Conservation (phyloP, 2,797 vertebrate species). For the Gephyroberyx darwinii region DNA sequence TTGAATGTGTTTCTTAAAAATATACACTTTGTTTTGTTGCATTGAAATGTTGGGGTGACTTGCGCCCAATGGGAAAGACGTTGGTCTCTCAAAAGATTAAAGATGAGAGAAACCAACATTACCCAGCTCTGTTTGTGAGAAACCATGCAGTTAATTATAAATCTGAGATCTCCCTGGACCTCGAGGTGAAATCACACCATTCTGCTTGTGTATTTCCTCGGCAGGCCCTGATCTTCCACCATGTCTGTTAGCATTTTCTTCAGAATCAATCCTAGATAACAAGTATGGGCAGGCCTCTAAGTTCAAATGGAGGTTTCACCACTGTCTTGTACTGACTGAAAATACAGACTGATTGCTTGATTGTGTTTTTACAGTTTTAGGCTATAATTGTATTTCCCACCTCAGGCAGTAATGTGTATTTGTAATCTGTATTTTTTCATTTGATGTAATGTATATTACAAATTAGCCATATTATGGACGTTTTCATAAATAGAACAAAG, state of each 20-base stretch:
- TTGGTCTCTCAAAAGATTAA: too few species aligned
- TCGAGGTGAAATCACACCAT: not conserved
- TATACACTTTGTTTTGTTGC: not conserved
- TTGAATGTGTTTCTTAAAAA: not conserved
- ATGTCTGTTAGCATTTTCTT: not conserved
- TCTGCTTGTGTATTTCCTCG: conserved; percentile 10
- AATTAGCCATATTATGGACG: not conserved
- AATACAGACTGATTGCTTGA: not conserved
- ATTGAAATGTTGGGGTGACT: not conserved
- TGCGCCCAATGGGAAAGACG: too few species aligned
- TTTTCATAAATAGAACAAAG: conserved; percentile 34
- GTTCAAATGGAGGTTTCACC: not conserved
- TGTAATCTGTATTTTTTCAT: conserved; percentile 2
- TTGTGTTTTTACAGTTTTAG: not conserved
- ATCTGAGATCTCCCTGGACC: not conserved
- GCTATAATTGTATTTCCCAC: conserved; percentile 1
- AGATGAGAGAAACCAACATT: not conserved
- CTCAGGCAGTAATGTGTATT: not conserved
- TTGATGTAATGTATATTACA: conserved; percentile 3
- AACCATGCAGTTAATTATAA: conserved; percentile 1
- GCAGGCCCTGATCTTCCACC: conserved; percentile 24
- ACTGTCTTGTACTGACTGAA: not conserved
- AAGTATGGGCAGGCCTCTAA: conserved; percentile 38
- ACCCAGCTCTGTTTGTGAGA: conserved; percentile 12
- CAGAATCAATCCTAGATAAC: conserved; percentile 4